Base-by-base conservation (phyloP, 2,797 vertebrate genomes). In the Lacerta viridis region DNA sequence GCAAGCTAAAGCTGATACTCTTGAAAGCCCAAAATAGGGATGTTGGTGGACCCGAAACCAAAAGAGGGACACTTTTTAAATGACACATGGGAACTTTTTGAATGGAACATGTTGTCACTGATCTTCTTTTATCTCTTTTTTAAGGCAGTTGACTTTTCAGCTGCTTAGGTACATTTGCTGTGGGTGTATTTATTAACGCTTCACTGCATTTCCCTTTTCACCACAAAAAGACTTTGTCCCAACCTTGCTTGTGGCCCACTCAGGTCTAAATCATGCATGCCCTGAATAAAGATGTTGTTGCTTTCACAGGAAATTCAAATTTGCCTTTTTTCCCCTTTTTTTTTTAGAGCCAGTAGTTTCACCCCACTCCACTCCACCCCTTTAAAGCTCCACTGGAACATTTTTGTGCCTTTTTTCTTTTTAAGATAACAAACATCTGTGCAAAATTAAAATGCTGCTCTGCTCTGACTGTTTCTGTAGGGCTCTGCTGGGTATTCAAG, bases 311-410 rank as follows among this genome's bases (percentile, higher is more conserved):
- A 59, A 43, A 85, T 74, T 75, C 6, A 79, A 61, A 64, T 66
- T 20, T 25, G 5, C 29, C 29, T 61, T 39, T 46, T 82, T 71
- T 5, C n/a, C n/a, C n/a, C n/a, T n/a, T n/a, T 13, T 23, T 83
- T 39, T 64, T 76, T 46, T 2, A 59, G 27, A 74, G 2, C 29
- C 33, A 68, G 61, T 5, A 55, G 18, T 71, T 46, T 41, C 2
- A 0, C 64, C 23, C 11, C 41, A 6, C 41, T 68, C 4, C 3
- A 23, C 13, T 17, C 23, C 41, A 18, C 39, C 27, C 43, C n/a
- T 87, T 68, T 76, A 87, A 87, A 80, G 17, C 3, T n/a, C 33
- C 69, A 8, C 41, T 66, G 15, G 29, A 55, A 85, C 29, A 36
- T 18, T 74, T 18, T 80, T 66, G 27, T 59, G 43, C 15, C 11